phyloP scores from a whole-genome alignment of 2,888 invertebrate species.

The Caenorhabditis japonica region DNA sequence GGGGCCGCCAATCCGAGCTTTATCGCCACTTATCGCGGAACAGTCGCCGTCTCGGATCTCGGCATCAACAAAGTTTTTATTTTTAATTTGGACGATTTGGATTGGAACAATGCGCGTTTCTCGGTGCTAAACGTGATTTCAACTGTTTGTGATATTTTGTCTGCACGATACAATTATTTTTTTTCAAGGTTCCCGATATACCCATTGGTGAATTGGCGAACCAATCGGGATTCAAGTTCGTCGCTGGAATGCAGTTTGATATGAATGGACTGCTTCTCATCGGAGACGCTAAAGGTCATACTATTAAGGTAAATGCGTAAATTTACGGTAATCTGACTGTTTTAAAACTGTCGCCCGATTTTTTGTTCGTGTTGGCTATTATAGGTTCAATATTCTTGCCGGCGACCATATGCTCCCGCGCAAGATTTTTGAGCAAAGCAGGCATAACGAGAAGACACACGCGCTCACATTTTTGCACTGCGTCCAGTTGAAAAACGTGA shows the following conservation, averaged over 20 bases:
- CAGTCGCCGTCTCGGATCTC: conserved; percentile 38
- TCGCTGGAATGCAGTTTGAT: conserved; percentile 45
- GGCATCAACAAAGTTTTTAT: conserved; percentile 27
- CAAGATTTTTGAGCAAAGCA: neutral
- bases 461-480: no score
- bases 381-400: no score
- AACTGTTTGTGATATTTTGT: no score
- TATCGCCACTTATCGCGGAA: conserved; percentile 15
- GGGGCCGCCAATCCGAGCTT: conserved; percentile 17
- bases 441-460: no score
- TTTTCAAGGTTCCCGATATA: no score
- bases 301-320: conserved; percentile 30
- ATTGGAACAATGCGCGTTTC: conserved; percentile 10
- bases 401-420: no score
- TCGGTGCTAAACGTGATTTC: neutral
- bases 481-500: no score
- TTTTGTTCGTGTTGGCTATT: no score
- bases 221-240: conserved; percentile 9
- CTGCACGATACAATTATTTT: no score
- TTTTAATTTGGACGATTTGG: conserved; percentile 13
- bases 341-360: no score
- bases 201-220: conserved; percentile 2
- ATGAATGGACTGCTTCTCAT: conserved; percentile 25
- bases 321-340: no score
- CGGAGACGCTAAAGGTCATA: conserved; percentile 41